phyloP scores from a whole-genome alignment of 2,888 invertebrate genomes.

The Ptychoptera albimana region DNA sequence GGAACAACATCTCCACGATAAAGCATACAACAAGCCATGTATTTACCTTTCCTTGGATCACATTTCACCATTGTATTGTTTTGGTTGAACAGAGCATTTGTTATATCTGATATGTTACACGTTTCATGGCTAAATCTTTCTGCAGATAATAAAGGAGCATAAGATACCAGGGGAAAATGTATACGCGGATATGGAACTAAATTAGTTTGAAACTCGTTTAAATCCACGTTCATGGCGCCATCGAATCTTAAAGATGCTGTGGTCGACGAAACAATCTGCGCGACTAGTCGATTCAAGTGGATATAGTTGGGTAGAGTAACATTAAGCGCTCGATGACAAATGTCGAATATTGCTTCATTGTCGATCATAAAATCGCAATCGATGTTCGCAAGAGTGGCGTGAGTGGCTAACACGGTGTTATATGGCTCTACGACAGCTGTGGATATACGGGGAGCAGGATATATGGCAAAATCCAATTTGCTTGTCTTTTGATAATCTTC shows the following conservation, averaged over 20 bases:
- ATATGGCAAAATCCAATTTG: slow-evolving; percentile 78
- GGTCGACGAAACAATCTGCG: slow-evolving; percentile 72
- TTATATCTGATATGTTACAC: too few relatives aligned
- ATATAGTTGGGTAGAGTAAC: slow-evolving; percentile 73
- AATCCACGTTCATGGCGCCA: slow-evolving; percentile 77
- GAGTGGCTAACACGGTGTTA: slow-evolving; percentile 81
- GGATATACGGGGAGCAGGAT: slow-evolving; percentile 79
- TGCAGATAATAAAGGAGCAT: slow-evolving; percentile 55
- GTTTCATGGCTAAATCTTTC: slow-evolving; percentile 58
- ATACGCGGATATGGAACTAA: too few relatives aligned
- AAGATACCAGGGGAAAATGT: slow-evolving; percentile 57
- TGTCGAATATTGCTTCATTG: slow-evolving; percentile 91
- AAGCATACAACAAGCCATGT: slow-evolving; percentile 46
- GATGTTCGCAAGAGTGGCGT: slow-evolving; percentile 70
- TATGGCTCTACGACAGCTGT: slow-evolving; percentile 92
- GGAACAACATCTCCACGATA: slow-evolving; percentile 66
- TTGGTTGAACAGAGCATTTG: slow-evolving; percentile 76
- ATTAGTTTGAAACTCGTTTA: slow-evolving; percentile 76
- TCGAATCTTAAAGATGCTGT: slow-evolving; percentile 78
- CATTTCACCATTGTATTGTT: slow-evolving; percentile 84
- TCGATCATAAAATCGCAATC: slow-evolving; percentile 92
- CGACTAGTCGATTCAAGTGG: slow-evolving; percentile 71
- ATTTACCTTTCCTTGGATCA: slow-evolving; percentile 57
- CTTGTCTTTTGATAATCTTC: slow-evolving; percentile 78
- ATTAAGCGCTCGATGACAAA: slow-evolving; percentile 69